phyloP scores from a whole-genome alignment of 1,140 invertebrate genomes.

The Trichonephila clavata region DNA sequence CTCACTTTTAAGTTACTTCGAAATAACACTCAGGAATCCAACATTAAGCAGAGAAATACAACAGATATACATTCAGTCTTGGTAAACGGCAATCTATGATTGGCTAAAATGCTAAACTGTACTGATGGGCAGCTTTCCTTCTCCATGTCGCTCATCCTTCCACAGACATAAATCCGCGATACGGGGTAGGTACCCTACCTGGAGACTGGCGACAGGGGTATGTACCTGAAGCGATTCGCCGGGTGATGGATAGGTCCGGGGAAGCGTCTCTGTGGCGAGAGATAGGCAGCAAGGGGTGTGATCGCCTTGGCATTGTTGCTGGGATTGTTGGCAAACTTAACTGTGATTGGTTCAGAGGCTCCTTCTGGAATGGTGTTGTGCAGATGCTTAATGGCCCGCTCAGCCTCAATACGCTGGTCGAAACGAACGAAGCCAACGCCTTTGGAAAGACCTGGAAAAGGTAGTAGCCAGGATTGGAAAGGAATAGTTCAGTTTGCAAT shows the following conservation, averaged over 20 bases:
- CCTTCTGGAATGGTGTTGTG: slow-evolving; percentile 98
- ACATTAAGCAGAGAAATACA: too few species aligned
- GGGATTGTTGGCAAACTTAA: slow-evolving; percentile 99
- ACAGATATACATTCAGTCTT: too few species aligned
- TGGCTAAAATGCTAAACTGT: too few species aligned
- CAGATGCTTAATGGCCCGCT: slow-evolving; percentile 97
- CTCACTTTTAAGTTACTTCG: too few species aligned
- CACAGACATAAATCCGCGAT: slow-evolving; percentile 34
- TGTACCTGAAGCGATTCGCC: slow-evolving; percentile 94
- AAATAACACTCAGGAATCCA: too few species aligned
- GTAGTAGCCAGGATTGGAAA: slow-evolving; percentile 75
- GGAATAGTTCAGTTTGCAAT: slow-evolving; percentile 51
- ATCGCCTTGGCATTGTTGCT: slow-evolving; percentile 94
- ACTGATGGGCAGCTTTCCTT: neutral
- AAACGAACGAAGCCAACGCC: slow-evolving; percentile 99
- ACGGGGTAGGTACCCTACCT: slow-evolving; percentile 81
- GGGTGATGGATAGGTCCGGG: slow-evolving; percentile 96
- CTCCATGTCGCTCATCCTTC: slow-evolving; percentile 17
- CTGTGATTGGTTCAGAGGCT: slow-evolving; percentile 97
- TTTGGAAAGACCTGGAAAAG: slow-evolving; percentile 92
- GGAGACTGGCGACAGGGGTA: slow-evolving; percentile 86
- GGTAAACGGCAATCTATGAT: too few species aligned
- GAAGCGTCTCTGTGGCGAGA: slow-evolving; percentile 87
- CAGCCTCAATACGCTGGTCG: slow-evolving; percentile 98
- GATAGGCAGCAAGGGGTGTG: slow-evolving; percentile 94